phyloP scores from a whole-genome alignment of 2,888 invertebrate genomes.

The Aphidius colemani region DNA sequence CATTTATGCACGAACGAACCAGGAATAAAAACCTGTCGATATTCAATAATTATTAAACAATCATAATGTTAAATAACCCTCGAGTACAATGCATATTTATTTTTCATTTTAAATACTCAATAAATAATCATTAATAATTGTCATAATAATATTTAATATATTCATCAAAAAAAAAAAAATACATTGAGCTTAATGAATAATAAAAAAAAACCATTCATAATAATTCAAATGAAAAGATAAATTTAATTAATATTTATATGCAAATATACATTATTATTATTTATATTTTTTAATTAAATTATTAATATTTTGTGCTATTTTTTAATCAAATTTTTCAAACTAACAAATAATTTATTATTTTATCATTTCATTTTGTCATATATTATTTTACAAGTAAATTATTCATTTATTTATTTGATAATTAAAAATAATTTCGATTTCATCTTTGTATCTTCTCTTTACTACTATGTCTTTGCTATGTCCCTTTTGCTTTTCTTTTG shows the following conservation, averaged over 20 bases:
- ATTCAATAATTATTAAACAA: not conserved
- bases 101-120: not conserved
- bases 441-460: slow-evolving; percentile 40
- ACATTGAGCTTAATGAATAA: not conserved
- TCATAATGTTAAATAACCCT: slow-evolving; percentile 3
- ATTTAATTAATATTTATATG: not conserved
- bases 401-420: slow-evolving; percentile 1
- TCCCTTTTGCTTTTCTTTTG: slow-evolving; percentile 70
- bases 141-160: not conserved
- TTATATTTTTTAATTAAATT: not conserved
- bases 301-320: not conserved
- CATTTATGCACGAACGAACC: slow-evolving; percentile 13
- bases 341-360: slow-evolving; percentile 6
- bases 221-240: not conserved
- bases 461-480: slow-evolving; percentile 77
- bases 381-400: too few species aligned
- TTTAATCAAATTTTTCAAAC: slow-evolving; percentile 10
- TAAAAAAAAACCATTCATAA: not conserved
- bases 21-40: slow-evolving; percentile 7
- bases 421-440: slow-evolving; percentile 10
- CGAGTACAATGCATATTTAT: not conserved
- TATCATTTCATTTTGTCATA: too few species aligned
- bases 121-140: slow-evolving; percentile 6
- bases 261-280: not conserved
- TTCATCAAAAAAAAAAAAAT: too few species aligned